A percentile compares a stretch with the other conserved stretches of the same genome.
phyloP scores from a whole-genome alignment of 2,113 vertebrate genomes.

The Stomatorhinus ivindoensis region DNA sequence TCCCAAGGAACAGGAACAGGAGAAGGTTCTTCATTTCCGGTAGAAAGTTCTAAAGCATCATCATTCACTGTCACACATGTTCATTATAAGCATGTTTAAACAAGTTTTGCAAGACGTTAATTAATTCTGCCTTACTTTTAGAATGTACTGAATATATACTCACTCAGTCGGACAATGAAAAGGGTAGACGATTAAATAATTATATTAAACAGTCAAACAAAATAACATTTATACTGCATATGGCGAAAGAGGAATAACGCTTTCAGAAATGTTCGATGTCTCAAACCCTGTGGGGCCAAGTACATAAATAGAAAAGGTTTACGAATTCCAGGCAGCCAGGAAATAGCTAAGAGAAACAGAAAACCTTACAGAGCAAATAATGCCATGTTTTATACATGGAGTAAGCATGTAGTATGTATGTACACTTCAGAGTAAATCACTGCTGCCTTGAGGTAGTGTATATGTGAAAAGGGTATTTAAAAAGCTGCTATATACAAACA shows the following conservation, averaged over 20 bases:
- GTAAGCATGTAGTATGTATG: background rate
- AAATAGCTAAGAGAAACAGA: background rate
- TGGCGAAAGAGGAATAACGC: background rate
- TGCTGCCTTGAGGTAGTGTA: background rate
- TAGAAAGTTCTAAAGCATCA: background rate
- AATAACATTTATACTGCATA: background rate
- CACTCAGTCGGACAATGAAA: background rate
- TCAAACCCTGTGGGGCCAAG: background rate
- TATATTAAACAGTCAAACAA: background rate
- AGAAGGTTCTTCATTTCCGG: background rate
- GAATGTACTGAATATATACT: background rate
- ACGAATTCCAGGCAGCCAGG: background rate
- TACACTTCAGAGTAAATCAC: background rate
- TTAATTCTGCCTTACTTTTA: background rate
- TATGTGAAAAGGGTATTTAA: background rate
- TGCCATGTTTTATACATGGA: background rate
- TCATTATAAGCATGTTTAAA: background rate
- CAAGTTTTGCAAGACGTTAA: background rate
- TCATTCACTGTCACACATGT: background rate
- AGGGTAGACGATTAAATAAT: background rate
- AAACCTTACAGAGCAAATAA: background rate
- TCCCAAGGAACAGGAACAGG: background rate
- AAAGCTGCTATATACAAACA: background rate
- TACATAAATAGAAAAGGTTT: background rate
- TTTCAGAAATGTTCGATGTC: background rate